A percentile compares a stretch with the other conserved stretches of the same genome.
Conservation (phyloP, 2,888 invertebrate species). For the Invenusta paracnida region DNA sequence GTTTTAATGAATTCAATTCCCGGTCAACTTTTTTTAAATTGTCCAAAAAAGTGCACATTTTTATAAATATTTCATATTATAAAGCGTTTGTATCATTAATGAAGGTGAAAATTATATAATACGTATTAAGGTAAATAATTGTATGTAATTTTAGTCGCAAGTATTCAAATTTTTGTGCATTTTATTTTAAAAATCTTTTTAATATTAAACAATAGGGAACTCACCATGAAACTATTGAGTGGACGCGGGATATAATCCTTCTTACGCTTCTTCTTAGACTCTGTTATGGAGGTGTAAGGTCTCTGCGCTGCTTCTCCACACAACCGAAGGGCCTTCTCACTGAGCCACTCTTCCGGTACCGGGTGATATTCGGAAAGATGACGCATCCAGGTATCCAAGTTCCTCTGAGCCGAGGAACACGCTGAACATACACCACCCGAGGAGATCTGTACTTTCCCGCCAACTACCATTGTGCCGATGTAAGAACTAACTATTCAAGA, state of each 20-base stretch:
- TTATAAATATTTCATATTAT: too few species aligned
- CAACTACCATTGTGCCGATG: neutral
- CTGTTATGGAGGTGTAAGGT: conserved; percentile 41
- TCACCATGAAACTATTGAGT: conserved; percentile 43
- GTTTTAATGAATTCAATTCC: too few species aligned
- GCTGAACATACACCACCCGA: conserved; percentile 12
- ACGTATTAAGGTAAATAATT: too few species aligned
- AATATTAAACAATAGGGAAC: neutral
- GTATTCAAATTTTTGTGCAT: too few species aligned
- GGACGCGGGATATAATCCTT: conserved; percentile 38
- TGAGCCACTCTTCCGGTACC: conserved; percentile 37
- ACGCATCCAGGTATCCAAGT: conserved; percentile 36
- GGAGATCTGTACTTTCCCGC: neutral
- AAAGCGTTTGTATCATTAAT: too few species aligned
- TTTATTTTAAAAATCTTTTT: too few species aligned
- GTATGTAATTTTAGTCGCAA: too few species aligned
- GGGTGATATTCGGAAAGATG: conserved; percentile 40
- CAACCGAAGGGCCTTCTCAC: conserved; percentile 37
- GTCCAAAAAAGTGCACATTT: too few species aligned
- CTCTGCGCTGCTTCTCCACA: conserved; percentile 30
- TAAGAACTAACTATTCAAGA: neutral
- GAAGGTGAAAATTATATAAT: too few species aligned
- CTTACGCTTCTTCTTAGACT: conserved; percentile 39
- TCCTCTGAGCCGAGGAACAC: conserved; percentile 16
- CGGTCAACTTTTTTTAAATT: too few species aligned